A percentile compares a stretch with the other conserved stretches of the same genome.
phyloP scores from a whole-genome alignment of 2,113 vertebrate genomes.

The Proteles cristata region DNA sequence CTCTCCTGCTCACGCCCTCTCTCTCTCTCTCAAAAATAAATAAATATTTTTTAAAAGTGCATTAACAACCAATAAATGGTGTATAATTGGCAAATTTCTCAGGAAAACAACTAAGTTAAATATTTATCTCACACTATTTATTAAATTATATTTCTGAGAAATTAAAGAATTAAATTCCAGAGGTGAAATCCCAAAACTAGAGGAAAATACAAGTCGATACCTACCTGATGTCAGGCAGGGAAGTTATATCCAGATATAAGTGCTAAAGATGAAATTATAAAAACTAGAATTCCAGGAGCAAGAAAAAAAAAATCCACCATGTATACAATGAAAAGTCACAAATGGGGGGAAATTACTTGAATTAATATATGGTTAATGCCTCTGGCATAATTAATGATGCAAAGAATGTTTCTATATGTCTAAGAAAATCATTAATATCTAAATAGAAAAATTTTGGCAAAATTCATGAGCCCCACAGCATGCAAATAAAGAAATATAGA shows the following conservation, averaged over 20 bases:
- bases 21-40: too few relatives aligned
- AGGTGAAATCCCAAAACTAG: neutral
- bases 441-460: neutral
- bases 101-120: neutral
- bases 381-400: neutral
- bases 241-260: neutral
- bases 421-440: neutral
- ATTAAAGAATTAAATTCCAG: conserved; percentile 28
- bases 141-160: neutral
- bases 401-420: neutral
- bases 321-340: neutral
- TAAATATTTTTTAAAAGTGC: neutral
- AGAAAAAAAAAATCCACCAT: neutral
- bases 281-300: neutral
- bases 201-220: neutral
- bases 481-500: neutral
- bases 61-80: neutral
- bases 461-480: neutral
- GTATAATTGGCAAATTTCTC: neutral
- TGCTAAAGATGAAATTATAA: neutral
- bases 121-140: neutral
- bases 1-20: too few relatives aligned
- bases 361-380: neutral
- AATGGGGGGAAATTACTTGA: neutral
- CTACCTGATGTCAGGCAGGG: neutral